These are phyloP conservation scores for Zygogramma bicolorata DNA, from an alignment of 2,888 invertebrate species.

Conservation along the genomic window DNA sequence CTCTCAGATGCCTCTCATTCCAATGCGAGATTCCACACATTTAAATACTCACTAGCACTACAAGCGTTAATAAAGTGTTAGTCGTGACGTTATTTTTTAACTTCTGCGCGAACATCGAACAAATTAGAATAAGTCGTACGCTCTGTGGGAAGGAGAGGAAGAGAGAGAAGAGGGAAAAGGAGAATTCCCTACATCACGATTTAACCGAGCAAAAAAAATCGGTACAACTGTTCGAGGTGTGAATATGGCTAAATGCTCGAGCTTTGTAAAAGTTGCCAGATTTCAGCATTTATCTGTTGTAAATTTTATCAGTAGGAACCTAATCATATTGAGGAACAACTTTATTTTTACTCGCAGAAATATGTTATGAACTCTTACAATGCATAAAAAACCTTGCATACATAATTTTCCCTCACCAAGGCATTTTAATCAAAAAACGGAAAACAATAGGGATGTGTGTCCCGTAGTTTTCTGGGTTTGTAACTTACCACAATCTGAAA, in stretches of 20 bases:
- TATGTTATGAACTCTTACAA: no score
- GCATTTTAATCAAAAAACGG: no score
- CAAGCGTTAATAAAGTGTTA: conserved; percentile 37
- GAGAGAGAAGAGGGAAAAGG: conserved; percentile 22
- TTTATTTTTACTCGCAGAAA: no score
- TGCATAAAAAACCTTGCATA: no score
- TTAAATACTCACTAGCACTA: conserved; percentile 33
- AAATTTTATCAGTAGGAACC: not conserved
- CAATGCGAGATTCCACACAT: conserved; percentile 24
- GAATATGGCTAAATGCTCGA: conserved; percentile 21
- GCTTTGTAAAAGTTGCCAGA: conserved; percentile 20
- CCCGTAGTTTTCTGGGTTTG: no score
- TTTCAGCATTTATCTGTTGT: no score
- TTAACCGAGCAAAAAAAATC: conserved; percentile 29
- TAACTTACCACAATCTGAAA: no score
- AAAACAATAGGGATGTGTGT: no score
- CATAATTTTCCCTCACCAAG: no score
- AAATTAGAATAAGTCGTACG: conserved; percentile 46
- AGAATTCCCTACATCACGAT: conserved; percentile 35
- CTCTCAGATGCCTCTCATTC: conserved; percentile 10
- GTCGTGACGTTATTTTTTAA: conserved; percentile 36
- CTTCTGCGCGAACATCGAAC: conserved; percentile 38
- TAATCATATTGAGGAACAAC: no score
- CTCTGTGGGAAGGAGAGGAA: conserved; percentile 36
- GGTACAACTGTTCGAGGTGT: conserved; percentile 34